A percentile compares a stretch with the other conserved stretches of the same genome.
phyloP scores from a whole-genome alignment of 1,140 invertebrate genomes.

The Rhyacophila brunnea region DNA sequence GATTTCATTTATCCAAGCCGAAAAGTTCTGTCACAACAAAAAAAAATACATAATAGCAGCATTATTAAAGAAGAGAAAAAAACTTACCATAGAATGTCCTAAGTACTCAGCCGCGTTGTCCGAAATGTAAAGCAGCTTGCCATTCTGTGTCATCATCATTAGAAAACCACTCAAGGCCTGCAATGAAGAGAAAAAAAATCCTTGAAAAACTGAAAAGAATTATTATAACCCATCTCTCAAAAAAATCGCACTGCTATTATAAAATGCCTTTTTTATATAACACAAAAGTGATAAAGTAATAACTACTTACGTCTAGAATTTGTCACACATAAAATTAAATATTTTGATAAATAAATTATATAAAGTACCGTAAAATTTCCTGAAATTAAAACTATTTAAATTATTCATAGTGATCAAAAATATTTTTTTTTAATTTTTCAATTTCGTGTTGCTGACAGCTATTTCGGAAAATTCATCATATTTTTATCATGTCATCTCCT shows the following conservation, averaged over 20 bases:
- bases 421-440: no score
- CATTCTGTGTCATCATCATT: constrained; percentile 98
- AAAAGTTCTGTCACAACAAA: background rate
- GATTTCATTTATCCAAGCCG: background rate
- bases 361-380: no score
- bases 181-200: constrained; percentile 42
- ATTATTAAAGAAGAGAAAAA: constrained; percentile 1
- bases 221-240: background rate
- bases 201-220: constrained; percentile 3
- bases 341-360: background rate
- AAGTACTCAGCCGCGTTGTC: constrained; percentile 98
- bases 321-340: no score
- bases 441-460: no score
- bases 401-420: no score
- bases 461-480: no score
- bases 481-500: no score
- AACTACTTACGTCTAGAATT: background rate
- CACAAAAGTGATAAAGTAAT: constrained; percentile 12
- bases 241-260: constrained; percentile 17
- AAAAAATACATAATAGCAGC: background rate
- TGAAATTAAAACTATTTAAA: no score
- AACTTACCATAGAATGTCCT: constrained; percentile 93
- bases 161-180: constrained; percentile 96
- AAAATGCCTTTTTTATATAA: constrained; percentile 28
- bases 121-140: constrained; percentile 97